A percentile compares a stretch with the other conserved stretches of the same genome.
phyloP scores from a whole-genome alignment of 2,888 invertebrate genomes.

The Ochropleura plecta region DNA sequence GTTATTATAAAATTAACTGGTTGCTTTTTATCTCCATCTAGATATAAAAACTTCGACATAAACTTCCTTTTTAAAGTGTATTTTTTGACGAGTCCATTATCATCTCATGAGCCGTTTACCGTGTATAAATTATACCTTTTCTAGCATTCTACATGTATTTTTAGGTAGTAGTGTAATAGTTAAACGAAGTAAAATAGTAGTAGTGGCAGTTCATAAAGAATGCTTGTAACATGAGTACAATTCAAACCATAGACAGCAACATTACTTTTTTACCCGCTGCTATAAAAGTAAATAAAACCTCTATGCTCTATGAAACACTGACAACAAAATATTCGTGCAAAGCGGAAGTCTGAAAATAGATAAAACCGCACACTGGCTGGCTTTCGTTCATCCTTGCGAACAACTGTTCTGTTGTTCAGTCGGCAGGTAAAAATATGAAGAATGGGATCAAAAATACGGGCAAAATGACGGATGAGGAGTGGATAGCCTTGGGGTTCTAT shows the following conservation, averaged over 20 bases:
- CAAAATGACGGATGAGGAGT: slow-evolving; percentile 23
- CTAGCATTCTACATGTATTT: not conserved
- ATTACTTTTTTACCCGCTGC: not conserved
- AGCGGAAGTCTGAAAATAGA: slow-evolving; percentile 35
- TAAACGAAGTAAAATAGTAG: not conserved
- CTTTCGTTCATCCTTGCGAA: slow-evolving; percentile 36
- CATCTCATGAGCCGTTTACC: not conserved
- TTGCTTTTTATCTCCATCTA: slow-evolving; percentile 24
- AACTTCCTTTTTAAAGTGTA: not conserved
- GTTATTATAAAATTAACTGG: slow-evolving; percentile 27
- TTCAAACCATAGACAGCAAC: not conserved
- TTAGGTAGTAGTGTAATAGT: not conserved
- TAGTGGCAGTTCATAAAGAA: not conserved
- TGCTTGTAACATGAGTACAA: not conserved
- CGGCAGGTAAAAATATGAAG: slow-evolving; percentile 54
- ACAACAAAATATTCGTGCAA: slow-evolving; percentile 42
- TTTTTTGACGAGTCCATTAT: not conserved
- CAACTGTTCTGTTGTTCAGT: slow-evolving; percentile 22
- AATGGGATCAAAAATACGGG: slow-evolving; percentile 41
- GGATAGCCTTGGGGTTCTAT: slow-evolving; percentile 4
- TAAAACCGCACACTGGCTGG: slow-evolving; percentile 21
- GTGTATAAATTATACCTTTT: not conserved
- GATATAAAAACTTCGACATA: not conserved
- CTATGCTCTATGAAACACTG: slow-evolving; percentile 32
- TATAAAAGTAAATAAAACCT: slow-evolving; percentile 37